A percentile compares a stretch with the other conserved stretches of the same genome.
Conservation (phyloP, 2,888 invertebrate species). For the Apamea sordens region DNA sequence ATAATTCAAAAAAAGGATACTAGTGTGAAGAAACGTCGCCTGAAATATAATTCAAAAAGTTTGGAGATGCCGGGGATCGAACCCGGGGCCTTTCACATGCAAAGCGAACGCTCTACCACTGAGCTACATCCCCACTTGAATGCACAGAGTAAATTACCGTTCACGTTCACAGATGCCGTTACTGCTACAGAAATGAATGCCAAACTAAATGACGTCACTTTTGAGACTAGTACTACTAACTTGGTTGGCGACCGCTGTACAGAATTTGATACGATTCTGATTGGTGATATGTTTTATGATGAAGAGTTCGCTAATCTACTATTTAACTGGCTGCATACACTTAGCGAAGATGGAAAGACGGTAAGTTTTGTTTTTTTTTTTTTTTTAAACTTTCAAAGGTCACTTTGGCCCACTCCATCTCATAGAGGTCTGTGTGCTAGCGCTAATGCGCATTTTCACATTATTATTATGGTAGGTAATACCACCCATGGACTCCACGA, state of each 20-base stretch:
- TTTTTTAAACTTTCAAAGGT: neutral
- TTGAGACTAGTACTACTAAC: conserved; percentile 82
- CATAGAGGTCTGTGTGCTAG: neutral
- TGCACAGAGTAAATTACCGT: conserved; percentile 47
- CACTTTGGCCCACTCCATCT: neutral
- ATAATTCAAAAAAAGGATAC: neutral
- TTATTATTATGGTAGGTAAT: too few relatives aligned
- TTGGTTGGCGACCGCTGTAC: conserved; percentile 82
- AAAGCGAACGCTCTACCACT: conserved; percentile 99
- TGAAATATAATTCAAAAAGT: conserved; percentile 63
- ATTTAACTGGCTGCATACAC: conserved; percentile 88
- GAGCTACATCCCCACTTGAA: conserved; percentile 95
- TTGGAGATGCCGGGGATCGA: conserved; percentile 98
- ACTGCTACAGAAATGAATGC: conserved; percentile 89
- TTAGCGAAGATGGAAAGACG: conserved; percentile 78
- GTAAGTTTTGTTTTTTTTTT: conserved; percentile 71
- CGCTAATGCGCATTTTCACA: too few relatives aligned
- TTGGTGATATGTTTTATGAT: conserved; percentile 94
- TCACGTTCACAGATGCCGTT: conserved; percentile 85
- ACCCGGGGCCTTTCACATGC: conserved; percentile 99
- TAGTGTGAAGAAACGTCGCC: too few relatives aligned
- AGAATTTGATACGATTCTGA: conserved; percentile 90
- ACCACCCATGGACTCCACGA: too few relatives aligned
- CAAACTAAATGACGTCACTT: conserved; percentile 82
- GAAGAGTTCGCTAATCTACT: conserved; percentile 88